phyloP scores from a whole-genome alignment of 1,140 invertebrate species.

The Scylla paramamosain region DNA sequence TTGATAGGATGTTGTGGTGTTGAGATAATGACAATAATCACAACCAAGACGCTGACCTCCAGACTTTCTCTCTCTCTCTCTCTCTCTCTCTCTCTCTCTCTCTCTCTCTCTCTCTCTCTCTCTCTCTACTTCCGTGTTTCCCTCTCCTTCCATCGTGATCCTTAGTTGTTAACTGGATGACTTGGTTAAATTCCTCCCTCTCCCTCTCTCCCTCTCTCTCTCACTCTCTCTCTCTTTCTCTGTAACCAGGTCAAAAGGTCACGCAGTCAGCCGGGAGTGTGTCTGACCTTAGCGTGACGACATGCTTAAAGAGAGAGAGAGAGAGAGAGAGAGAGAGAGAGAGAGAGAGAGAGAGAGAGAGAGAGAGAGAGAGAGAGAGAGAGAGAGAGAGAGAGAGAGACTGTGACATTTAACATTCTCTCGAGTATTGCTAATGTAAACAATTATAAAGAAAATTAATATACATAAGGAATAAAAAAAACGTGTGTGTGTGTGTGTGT shows the following conservation, averaged over 20 bases:
- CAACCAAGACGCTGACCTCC: neutral
- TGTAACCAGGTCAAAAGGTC: neutral
- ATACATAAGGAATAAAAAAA: neutral
- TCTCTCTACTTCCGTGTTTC: too few relatives aligned
- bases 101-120: too few relatives aligned
- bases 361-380: constrained; percentile 20
- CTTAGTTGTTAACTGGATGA: neutral
- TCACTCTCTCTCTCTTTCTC: neutral
- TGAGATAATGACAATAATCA: constrained; percentile 24
- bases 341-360: constrained; percentile 20
- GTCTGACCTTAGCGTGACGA: neutral
- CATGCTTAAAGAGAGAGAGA: neutral
- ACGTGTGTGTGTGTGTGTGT: neutral
- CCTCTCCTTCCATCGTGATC: neutral
- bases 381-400: constrained; percentile 20
- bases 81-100: neutral
- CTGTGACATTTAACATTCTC: neutral
- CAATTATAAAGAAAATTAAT: neutral
- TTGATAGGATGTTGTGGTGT: neutral
- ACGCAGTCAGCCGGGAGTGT: neutral
- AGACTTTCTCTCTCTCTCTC: neutral
- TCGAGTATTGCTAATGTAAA: neutral
- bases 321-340: constrained; percentile 20
- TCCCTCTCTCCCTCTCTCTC: neutral
- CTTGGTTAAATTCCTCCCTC: neutral